Base-by-base conservation (phyloP, 2,888 invertebrate species). In the Plebejus argus region DNA sequence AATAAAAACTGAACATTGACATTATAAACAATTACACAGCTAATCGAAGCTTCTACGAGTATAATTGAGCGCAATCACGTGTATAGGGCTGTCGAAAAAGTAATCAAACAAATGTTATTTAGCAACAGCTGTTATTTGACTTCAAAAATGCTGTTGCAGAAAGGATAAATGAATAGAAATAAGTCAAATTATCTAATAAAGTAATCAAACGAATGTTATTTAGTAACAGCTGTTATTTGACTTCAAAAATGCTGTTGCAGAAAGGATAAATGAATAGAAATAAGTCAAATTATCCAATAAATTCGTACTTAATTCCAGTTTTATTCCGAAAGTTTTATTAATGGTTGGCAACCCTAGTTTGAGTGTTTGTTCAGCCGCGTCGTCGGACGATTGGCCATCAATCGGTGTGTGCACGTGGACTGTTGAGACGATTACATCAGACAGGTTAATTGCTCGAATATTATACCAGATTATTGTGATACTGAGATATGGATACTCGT, bases 21-120 rank as follows among this genome's bases (percentile, higher is more conserved):
- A 74, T 74, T 72, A 72, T 23, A 72, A 45, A 72, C 72, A 74
- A 74, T 74, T 74, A 74, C 74, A 33, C 66, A 66, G 66, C 28
- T 74, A 49, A 53, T 74, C 53, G 49, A 74, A 49, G 49, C 74
- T 74, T 74, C 74, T 74, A 53, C 49, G 49, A 53, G 74, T 28
- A 74, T 53, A 74, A 53, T 74, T 74, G 53, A 74, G 72, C 39
- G 12, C 39, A 23, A 49, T 74, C 74, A 74, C 74, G 53, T 74
- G 74, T 71, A 20, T 18, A 66, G 66, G 66, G 66, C 20, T 66
- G 66, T 23, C 66, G 10, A 66, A 15, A 15, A 1, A 12, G 4
- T 61, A 61, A 23, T 12, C 10, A 61, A 23, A 12, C 53, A 5
- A 58, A 20, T 61, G 23, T 23, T 61, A 61, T 23, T 12, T 23